Percentiles rank a stretch among this genome's conserved stretches.
These are phyloP conservation scores for Dynastes maya DNA, from an alignment of 2,888 invertebrate species.

Conservation along the genomic window DNA sequence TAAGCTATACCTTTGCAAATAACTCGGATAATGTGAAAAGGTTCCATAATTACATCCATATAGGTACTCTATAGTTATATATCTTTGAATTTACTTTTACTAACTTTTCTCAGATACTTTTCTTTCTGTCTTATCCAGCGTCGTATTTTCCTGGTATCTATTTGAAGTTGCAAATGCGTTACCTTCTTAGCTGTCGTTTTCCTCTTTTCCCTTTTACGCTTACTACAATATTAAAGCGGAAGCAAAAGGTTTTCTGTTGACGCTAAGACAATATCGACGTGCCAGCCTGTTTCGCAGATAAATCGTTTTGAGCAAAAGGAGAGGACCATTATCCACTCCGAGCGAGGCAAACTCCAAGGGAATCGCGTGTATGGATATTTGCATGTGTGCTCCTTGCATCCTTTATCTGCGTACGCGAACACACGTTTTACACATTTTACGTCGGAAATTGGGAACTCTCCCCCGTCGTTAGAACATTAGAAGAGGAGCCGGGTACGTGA, in stretches of 20 bases:
- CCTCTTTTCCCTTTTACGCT: too few species aligned
- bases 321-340: slow-evolving; percentile 15
- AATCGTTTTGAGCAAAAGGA: slow-evolving; percentile 3
- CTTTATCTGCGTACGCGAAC: slow-evolving; percentile 34
- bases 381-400: slow-evolving; percentile 21
- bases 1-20: too few species aligned
- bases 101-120: too few species aligned
- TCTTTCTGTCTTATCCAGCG: too few species aligned
- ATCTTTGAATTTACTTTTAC: too few species aligned
- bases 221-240: too few species aligned
- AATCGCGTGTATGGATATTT: slow-evolving; percentile 14
- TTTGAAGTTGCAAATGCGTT: too few species aligned
- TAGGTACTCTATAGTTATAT: too few species aligned
- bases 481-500: slow-evolving; percentile 36
- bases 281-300: slow-evolving; percentile 8
- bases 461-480: slow-evolving; percentile 35
- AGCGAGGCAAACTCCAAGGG: slow-evolving; percentile 9
- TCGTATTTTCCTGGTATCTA: too few species aligned
- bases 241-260: neutral
- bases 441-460: slow-evolving; percentile 43
- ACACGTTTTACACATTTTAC: slow-evolving; percentile 43
- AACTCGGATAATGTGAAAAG: too few species aligned
- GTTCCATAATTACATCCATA: too few species aligned
- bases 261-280: neutral
- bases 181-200: too few species aligned